phyloP scores from a whole-genome alignment of 2,797 vertebrate genomes.

The Dermochelys coriacea region DNA sequence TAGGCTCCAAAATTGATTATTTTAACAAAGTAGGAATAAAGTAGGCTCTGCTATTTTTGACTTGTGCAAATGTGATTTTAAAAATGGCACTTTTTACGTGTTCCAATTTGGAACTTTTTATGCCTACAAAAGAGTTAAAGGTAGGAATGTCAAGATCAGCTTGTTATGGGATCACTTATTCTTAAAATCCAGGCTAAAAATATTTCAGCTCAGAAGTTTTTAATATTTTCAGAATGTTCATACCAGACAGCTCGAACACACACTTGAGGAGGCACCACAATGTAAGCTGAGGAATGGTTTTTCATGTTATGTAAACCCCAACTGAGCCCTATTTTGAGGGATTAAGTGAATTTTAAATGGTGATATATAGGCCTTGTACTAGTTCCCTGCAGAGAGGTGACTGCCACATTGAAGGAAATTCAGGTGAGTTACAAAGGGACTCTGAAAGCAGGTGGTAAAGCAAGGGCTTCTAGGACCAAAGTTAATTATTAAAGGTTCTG shows the following conservation, averaged over 20 bases:
- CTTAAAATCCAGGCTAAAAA: not conserved
- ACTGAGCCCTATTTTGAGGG: not conserved
- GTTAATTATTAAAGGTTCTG: not conserved
- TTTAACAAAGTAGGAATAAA: not conserved
- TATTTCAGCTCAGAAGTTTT: not conserved
- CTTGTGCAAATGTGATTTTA: not conserved
- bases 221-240: not conserved
- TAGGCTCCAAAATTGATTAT: not conserved
- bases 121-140: not conserved
- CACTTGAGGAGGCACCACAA: not conserved
- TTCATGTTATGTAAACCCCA: not conserved
- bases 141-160: not conserved
- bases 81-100: not conserved
- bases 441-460: not conserved
- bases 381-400: rapidly evolving
- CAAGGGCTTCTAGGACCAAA: not conserved
- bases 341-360: not conserved
- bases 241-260: not conserved
- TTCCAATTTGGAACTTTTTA: not conserved
- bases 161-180: not conserved
- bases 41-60: not conserved
- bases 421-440: not conserved
- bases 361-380: not conserved
- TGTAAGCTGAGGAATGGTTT: not conserved
- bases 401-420: not conserved